phyloP scores from a whole-genome alignment of 2,888 invertebrate species.

The Sinelater perroti region DNA sequence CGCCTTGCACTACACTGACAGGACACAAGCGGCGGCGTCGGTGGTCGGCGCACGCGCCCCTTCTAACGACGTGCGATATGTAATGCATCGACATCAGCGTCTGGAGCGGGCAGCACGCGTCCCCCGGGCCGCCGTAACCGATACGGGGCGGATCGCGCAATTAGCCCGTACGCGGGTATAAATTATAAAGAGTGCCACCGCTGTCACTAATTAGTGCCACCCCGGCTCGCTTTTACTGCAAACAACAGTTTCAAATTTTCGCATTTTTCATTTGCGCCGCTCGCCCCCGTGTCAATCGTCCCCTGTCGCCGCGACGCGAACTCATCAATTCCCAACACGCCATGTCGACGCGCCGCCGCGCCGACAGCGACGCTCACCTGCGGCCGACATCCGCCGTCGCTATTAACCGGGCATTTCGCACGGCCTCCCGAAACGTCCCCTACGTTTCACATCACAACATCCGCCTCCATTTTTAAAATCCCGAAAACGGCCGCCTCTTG shows the following conservation, averaged over 20 bases:
- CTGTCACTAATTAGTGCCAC: conserved; percentile 35
- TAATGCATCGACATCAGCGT: conserved; percentile 49
- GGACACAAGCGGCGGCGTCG: conserved; percentile 38
- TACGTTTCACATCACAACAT: too few relatives aligned
- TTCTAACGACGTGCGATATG: conserved; percentile 46
- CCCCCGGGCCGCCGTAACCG: conserved; percentile 41
- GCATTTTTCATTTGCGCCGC: conserved; percentile 7
- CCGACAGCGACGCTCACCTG: too few relatives aligned
- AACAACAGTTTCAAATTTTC: conserved; percentile 27
- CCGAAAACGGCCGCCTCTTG: too few relatives aligned
- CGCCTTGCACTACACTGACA: conserved; percentile 58
- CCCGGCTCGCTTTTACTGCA: conserved; percentile 2
- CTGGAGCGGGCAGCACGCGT: conserved; percentile 44
- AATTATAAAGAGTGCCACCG: conserved; percentile 36
- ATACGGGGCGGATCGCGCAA: conserved; percentile 43
- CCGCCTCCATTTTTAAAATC: too few relatives aligned
- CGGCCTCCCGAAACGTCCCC: too few relatives aligned
- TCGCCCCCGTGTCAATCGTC: not conserved
- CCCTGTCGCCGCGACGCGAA: not conserved
- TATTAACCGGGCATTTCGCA: too few relatives aligned
- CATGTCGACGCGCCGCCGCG: too few relatives aligned
- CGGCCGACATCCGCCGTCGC: too few relatives aligned
- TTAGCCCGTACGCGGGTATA: conserved; percentile 37
- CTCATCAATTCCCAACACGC: not conserved
- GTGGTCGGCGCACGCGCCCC: conserved; percentile 37